A percentile compares a stretch with the other conserved stretches of the same genome.
Conservation (phyloP, 2,888 invertebrate genomes). For the Fissipunctia ypsillon region DNA sequence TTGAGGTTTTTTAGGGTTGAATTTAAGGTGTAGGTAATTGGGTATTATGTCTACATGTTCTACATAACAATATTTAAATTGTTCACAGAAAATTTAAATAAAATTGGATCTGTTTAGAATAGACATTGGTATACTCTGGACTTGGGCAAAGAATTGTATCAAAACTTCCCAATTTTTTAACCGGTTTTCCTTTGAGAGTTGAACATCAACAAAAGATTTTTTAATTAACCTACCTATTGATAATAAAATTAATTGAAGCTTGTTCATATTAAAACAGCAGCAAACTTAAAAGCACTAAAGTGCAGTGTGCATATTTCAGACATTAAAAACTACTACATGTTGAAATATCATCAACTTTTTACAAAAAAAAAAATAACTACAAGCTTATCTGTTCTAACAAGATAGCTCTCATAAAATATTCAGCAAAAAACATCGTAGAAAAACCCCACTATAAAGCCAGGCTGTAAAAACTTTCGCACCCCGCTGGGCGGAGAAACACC, state of each 20-base stretch:
- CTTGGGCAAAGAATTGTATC: background rate
- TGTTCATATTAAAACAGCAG: background rate
- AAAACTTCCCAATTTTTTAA: no score
- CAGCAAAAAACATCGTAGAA: conserved; percentile 45
- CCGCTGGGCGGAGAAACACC: conserved; percentile 72
- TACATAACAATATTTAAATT: conserved; percentile 14
- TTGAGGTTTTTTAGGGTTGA: conserved; percentile 55
- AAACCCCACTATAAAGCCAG: conserved; percentile 76
- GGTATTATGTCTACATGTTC: conserved; percentile 27
- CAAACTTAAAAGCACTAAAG: background rate
- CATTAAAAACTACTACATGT: background rate
- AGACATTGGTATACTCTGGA: no score
- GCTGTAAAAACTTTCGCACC: conserved; percentile 83
- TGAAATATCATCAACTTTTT: background rate
- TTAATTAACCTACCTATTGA: background rate
- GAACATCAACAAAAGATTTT: no score
- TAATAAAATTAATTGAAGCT: background rate
- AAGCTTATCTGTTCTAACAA: conserved; percentile 35
- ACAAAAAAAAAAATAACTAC: conserved; percentile 8
- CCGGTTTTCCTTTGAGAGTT: background rate
- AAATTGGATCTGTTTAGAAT: background rate
- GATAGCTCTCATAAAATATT: conserved; percentile 39
- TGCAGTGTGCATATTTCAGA: background rate
- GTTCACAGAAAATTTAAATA: background rate
- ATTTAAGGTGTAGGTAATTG: conserved; percentile 36